A percentile compares a stretch with the other conserved stretches of the same genome.
phyloP scores from a whole-genome alignment of 2,113 vertebrate species.

The Thermophis baileyi region DNA sequence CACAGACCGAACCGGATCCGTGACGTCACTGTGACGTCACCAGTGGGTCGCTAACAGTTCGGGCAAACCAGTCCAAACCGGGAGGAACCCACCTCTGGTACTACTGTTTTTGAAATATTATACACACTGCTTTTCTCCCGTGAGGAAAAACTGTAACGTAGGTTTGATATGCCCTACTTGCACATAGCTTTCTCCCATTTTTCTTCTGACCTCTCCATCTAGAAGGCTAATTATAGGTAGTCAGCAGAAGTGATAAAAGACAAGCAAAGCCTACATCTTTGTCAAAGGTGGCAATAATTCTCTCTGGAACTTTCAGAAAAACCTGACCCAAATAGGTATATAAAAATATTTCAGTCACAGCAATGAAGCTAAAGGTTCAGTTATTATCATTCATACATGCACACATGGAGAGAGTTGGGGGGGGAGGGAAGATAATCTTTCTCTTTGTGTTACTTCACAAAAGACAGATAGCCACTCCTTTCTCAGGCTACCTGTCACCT shows the following conservation, averaged over 20 bases:
- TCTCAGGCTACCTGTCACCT: background rate
- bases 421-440: background rate
- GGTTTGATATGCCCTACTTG: background rate
- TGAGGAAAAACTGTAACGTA: background rate
- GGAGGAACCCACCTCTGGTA: no score
- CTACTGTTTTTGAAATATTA: background rate
- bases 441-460: background rate
- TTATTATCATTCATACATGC: background rate
- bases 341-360: background rate
- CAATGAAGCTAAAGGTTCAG: background rate
- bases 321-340: background rate
- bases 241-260: background rate
- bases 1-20: no score
- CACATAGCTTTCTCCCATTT: background rate
- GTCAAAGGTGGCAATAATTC: background rate
- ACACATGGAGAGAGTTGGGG: background rate
- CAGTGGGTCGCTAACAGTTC: no score
- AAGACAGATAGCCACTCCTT: background rate
- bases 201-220: background rate
- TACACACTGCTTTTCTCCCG: background rate
- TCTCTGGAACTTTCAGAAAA: background rate
- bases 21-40: no score
- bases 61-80: no score
- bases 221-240: background rate
- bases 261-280: background rate